Conservation (phyloP, 2,888 invertebrate genomes). For the Vandiemenella viatica region DNA sequence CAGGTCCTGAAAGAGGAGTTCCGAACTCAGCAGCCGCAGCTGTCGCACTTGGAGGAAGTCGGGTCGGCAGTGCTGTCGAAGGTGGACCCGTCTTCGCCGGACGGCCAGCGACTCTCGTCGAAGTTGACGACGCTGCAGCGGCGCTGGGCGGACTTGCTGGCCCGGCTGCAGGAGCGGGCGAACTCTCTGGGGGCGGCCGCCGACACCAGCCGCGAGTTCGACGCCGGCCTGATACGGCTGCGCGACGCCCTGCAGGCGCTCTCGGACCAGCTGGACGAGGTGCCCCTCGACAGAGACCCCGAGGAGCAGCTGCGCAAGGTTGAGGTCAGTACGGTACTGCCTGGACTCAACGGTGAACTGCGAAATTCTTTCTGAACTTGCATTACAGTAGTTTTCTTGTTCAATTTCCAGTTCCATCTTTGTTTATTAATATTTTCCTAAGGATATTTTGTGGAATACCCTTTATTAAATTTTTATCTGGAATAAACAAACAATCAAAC, state of each 20-base stretch:
- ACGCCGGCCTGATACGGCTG: slow-evolving; percentile 68
- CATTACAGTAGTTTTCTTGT: too few relatives aligned
- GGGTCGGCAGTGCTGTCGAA: slow-evolving; percentile 56
- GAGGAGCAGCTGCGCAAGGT: slow-evolving; percentile 77
- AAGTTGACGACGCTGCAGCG: slow-evolving; percentile 57
- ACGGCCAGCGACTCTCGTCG: slow-evolving; percentile 48
- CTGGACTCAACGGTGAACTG: too few relatives aligned
- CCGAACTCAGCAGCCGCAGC: slow-evolving; percentile 78
- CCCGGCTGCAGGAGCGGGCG: slow-evolving; percentile 74
- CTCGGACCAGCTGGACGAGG: slow-evolving; percentile 70
- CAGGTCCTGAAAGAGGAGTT: slow-evolving; percentile 92
- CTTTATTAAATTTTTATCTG: too few relatives aligned
- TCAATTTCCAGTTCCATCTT: too few relatives aligned
- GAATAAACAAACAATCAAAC: too few relatives aligned
- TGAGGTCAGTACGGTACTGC: slow-evolving; percentile 44
- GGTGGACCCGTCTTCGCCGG: slow-evolving; percentile 37
- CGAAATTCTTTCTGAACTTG: neutral
- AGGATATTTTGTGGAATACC: too few relatives aligned
- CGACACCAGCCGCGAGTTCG: slow-evolving; percentile 84
- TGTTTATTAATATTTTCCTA: too few relatives aligned
- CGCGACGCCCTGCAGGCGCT: slow-evolving; percentile 77
- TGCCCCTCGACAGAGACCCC: slow-evolving; percentile 66
- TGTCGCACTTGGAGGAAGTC: slow-evolving; percentile 69
- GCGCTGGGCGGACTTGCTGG: slow-evolving; percentile 36
- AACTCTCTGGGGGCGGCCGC: slow-evolving; percentile 79